These are phyloP conservation scores for Dendropsophus ebraccatus DNA, from an alignment of 2,113 vertebrate species.

Conservation along the genomic window DNA sequence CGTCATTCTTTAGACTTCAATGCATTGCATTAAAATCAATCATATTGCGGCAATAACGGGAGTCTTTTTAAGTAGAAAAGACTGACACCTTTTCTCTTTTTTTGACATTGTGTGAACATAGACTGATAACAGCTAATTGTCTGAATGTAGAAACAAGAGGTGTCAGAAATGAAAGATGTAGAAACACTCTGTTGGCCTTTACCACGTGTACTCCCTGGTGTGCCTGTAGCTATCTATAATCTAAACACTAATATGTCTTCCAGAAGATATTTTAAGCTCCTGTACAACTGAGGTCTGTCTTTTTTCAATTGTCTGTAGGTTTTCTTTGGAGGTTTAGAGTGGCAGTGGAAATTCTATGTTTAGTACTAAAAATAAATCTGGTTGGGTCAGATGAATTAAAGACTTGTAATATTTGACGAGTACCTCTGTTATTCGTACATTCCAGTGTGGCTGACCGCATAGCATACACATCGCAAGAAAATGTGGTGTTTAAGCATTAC, in stretches of 20 bases:
- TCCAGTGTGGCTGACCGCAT: constrained; percentile 36
- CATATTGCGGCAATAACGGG: no score
- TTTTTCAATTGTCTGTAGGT: constrained; percentile 27
- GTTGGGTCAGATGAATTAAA: constrained; percentile 39
- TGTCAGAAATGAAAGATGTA: not conserved
- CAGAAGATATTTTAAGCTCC: not conserved
- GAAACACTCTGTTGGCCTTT: no score
- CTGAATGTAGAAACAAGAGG: not conserved
- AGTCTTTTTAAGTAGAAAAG: no score
- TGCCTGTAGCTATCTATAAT: not conserved
- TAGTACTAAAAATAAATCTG: constrained; percentile 40
- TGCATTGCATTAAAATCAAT: no score
- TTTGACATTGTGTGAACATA: no score
- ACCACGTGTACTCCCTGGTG: not conserved
- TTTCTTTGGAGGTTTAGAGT: constrained; percentile 30
- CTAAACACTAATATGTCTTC: constrained; percentile 1
- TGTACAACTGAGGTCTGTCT: constrained; percentile 13
- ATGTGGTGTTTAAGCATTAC: not conserved
- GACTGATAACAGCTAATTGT: not conserved
- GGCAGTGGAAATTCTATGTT: constrained; percentile 25
- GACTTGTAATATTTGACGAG: constrained; percentile 20
- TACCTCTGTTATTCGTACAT: constrained; percentile 46
- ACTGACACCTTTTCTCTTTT: no score
- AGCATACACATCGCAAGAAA: not conserved
- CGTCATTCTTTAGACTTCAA: no score